Evolutionary conservation across 1,140 invertebrate genomes (phyloP).

Genomic region (Eueides isabella): DNA sequence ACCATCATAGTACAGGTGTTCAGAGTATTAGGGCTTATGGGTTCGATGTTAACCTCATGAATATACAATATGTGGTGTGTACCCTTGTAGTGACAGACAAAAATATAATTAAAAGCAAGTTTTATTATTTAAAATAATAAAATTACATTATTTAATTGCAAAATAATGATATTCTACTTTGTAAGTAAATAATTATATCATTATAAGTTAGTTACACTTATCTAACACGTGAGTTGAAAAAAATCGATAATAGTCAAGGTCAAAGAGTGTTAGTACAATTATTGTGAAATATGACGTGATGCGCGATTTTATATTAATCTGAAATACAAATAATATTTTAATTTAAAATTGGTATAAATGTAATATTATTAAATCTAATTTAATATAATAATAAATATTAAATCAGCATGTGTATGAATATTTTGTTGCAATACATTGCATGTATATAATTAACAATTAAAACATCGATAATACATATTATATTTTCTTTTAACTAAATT

Average conservation of each 20-base stretch:
- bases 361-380: too few species aligned
- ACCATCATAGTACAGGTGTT: background rate
- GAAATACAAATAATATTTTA: too few species aligned
- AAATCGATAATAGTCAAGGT: conserved; percentile 1
- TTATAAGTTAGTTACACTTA: background rate
- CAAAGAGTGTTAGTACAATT: background rate
- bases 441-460: background rate
- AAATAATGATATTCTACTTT: background rate
- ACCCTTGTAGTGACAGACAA: too few species aligned
- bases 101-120: too few species aligned
- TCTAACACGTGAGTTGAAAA: background rate
- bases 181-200: background rate
- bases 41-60: too few species aligned
- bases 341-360: too few species aligned
- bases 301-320: background rate
- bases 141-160: background rate
- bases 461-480: too few species aligned
- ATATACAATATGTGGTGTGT: too few species aligned
- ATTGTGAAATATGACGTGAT: background rate
- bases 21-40: background rate
- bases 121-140: background rate
- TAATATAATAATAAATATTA: too few species aligned
- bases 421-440: too few species aligned
- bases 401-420: too few species aligned
- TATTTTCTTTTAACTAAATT: too few species aligned